These are phyloP conservation scores for Ellobius talpinus DNA, from an alignment of 2,113 vertebrate genomes.

Conservation along the genomic window DNA sequence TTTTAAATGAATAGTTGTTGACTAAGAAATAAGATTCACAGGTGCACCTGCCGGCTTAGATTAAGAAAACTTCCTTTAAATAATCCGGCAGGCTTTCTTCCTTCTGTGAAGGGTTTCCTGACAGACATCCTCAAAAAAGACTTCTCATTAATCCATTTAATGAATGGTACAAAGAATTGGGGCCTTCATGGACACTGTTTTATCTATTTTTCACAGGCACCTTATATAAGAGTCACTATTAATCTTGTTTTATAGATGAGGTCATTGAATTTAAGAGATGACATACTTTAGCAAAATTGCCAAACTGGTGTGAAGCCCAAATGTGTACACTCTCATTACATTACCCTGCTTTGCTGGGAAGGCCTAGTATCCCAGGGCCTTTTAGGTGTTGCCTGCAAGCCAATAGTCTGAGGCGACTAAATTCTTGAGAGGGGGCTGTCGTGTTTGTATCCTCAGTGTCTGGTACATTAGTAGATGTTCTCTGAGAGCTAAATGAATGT, in stretches of 20 bases:
- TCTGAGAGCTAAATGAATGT: not conserved
- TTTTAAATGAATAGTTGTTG: constrained; percentile 74
- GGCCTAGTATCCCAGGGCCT: not conserved
- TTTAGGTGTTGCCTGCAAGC: not conserved
- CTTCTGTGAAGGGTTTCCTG: constrained; percentile 70
- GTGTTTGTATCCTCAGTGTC: not conserved
- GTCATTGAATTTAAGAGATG: not conserved
- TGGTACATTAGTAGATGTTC: not conserved
- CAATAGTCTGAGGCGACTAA: not conserved
- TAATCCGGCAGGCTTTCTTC: not conserved
- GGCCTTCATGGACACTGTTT: not conserved
- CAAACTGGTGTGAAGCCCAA: not conserved
- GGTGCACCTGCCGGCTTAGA: constrained; percentile 49
- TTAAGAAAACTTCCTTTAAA: constrained; percentile 69
- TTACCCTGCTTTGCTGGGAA: not conserved
- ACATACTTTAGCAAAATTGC: constrained; percentile 33
- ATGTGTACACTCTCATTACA: not conserved
- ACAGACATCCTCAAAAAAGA: constrained; percentile 33
- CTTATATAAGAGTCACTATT: not conserved
- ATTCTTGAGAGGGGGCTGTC: not conserved
- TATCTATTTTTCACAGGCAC: not conserved
- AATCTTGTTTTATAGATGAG: constrained; percentile 11
- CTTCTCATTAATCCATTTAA: constrained; percentile 24
- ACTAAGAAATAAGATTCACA: constrained; percentile 60
- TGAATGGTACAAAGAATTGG: not conserved